Percentiles rank a stretch among this genome's conserved stretches.
Evolutionary conservation across 2,888 invertebrate species (phyloP).

Genomic region (Yponomeuta plumbellus): DNA sequence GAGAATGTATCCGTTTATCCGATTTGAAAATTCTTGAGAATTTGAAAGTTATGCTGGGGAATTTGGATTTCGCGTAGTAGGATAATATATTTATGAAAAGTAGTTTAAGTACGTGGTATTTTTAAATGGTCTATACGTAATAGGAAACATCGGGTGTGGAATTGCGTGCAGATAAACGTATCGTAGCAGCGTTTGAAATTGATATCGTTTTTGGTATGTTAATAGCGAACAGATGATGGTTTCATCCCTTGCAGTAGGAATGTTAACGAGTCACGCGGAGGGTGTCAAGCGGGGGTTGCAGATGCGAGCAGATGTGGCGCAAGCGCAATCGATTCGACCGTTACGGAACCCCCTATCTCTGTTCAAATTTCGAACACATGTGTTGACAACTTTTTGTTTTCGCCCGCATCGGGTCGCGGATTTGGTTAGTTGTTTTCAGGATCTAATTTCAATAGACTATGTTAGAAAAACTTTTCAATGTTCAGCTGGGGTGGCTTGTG

Average conservation of each 20-base stretch:
- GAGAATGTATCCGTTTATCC: too few relatives aligned
- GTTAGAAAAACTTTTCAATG: slow-evolving; percentile 7
- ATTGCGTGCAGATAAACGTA: slow-evolving; percentile 4
- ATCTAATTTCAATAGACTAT: neutral
- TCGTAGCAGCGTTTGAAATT: slow-evolving; percentile 1
- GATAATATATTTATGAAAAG: neutral
- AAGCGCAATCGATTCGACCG: slow-evolving; percentile 55
- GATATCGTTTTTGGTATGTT: slow-evolving; percentile 14
- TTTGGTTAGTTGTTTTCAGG: slow-evolving; percentile 20
- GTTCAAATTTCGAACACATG: slow-evolving; percentile 68
- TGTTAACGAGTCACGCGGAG: slow-evolving; percentile 17
- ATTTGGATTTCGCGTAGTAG: neutral
- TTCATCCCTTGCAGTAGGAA: slow-evolving; percentile 14
- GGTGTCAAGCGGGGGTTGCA: slow-evolving; percentile 36
- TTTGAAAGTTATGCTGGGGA: neutral
- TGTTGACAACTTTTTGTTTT: slow-evolving; percentile 63
- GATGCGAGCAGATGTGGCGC: slow-evolving; percentile 50
- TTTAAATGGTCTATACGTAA: neutral
- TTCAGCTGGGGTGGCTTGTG: neutral
- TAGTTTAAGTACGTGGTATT: neutral
- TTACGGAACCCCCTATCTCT: slow-evolving; percentile 55
- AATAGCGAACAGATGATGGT: slow-evolving; percentile 14
- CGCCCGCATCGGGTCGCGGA: slow-evolving; percentile 46
- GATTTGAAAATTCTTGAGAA: neutral
- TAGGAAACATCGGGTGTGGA: neutral